Evolutionary conservation across 1,140 invertebrate genomes (phyloP).

Genomic region (Sinonovacula constricta): DNA sequence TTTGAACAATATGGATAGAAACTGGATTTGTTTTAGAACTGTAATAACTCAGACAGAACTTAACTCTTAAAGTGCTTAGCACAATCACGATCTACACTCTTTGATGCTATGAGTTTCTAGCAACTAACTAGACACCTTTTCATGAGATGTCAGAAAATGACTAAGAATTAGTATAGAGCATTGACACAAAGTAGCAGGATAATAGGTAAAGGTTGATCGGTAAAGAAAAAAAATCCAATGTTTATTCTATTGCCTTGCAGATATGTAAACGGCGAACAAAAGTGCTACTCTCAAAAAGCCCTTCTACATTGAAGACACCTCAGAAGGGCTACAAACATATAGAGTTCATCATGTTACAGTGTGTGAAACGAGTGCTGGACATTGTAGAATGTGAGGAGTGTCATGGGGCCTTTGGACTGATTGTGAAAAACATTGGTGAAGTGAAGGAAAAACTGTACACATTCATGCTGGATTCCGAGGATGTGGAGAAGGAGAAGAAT

Average conservation of each 20-base stretch:
- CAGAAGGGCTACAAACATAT: slow-evolving; percentile 94
- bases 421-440: slow-evolving; percentile 85
- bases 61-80: no score
- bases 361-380: slow-evolving; percentile 94
- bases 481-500: slow-evolving; percentile 84
- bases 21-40: no score
- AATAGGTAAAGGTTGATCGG: no score
- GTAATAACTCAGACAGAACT: no score
- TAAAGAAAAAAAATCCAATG: no score
- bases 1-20: no score
- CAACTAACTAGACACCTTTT: no score
- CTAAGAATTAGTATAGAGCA: no score
- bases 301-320: slow-evolving; percentile 80
- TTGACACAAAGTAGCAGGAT: no score
- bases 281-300: slow-evolving; percentile 67
- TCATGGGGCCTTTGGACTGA: slow-evolving; percentile 89
- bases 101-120: no score
- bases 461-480: slow-evolving; percentile 87
- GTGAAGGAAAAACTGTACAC: slow-evolving; percentile 92
- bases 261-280: slow-evolving; percentile 88
- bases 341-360: slow-evolving; percentile 90
- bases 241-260: slow-evolving; percentile 67
- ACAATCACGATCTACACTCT: no score
- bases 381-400: slow-evolving; percentile 88
- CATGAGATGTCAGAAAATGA: no score